These are phyloP conservation scores for Suricata suricatta DNA, from an alignment of 2,113 vertebrate species.

Conservation along the genomic window DNA sequence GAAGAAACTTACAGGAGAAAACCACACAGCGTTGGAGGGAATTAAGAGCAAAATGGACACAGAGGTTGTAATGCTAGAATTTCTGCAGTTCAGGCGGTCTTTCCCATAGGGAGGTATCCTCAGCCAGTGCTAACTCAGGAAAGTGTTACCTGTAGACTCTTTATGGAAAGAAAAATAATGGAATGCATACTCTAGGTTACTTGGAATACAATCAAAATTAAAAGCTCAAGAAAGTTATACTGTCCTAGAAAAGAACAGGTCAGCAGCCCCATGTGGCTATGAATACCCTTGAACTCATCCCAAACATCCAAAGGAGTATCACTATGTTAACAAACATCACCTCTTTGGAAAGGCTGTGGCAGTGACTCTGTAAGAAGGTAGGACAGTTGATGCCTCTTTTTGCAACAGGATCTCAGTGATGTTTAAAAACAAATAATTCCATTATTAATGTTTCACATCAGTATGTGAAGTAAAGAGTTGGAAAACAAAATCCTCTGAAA, in stretches of 20 bases:
- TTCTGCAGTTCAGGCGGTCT: not conserved
- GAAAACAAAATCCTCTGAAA: not conserved
- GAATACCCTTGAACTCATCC: not conserved
- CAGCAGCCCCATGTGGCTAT: not conserved
- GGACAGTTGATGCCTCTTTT: not conserved
- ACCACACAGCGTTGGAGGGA: not conserved
- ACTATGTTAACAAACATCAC: not conserved
- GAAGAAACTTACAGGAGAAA: not conserved
- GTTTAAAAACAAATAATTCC: not conserved
- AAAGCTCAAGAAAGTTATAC: not conserved
- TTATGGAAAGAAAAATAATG: constrained; percentile 9
- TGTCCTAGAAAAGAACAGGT: not conserved
- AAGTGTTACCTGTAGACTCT: not conserved
- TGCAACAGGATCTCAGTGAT: not conserved
- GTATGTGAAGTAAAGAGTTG: not conserved
- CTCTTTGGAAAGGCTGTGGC: not conserved
- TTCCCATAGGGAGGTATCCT: not conserved
- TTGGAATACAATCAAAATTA: not conserved
- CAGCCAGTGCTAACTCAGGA: not conserved
- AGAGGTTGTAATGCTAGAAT: not conserved
- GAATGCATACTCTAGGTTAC: not conserved
- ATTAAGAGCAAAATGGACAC: not conserved
- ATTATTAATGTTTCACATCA: not conserved
- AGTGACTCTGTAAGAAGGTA: not conserved
- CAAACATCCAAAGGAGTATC: not conserved